phyloP scores from a whole-genome alignment of 2,113 vertebrate species.

The Pyxicephalus adspersus region DNA sequence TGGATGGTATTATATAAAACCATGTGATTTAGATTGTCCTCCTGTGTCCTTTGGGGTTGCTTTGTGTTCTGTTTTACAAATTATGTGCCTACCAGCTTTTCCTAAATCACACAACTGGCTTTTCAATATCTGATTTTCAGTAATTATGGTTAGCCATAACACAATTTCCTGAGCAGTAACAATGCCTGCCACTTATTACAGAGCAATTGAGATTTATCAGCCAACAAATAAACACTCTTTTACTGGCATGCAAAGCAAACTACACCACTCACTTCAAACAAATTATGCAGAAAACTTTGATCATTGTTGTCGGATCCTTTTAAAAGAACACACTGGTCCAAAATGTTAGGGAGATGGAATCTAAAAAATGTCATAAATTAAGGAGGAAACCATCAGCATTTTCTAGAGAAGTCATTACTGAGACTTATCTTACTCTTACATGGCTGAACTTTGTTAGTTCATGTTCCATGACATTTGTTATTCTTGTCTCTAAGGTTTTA shows the following conservation, averaged over 20 bases:
- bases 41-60: too few relatives aligned
- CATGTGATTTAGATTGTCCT: too few relatives aligned
- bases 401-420: not conserved
- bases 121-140: too few relatives aligned
- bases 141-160: too few relatives aligned
- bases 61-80: too few relatives aligned
- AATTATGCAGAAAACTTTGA: not conserved
- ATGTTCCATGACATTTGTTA: too few relatives aligned
- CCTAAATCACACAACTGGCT: too few relatives aligned
- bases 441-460: not conserved
- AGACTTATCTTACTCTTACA: not conserved
- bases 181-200: too few relatives aligned
- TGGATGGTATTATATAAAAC: too few relatives aligned
- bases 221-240: not conserved
- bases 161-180: too few relatives aligned
- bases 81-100: too few relatives aligned
- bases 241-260: too few relatives aligned
- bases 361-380: conserved; percentile 25
- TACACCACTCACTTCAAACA: not conserved
- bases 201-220: not conserved
- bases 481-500: not conserved
- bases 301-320: not conserved
- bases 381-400: not conserved
- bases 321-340: not conserved
- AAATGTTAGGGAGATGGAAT: conserved; percentile 9